phyloP scores from a whole-genome alignment of 2,113 vertebrate species.

The Dromas ardeola region DNA sequence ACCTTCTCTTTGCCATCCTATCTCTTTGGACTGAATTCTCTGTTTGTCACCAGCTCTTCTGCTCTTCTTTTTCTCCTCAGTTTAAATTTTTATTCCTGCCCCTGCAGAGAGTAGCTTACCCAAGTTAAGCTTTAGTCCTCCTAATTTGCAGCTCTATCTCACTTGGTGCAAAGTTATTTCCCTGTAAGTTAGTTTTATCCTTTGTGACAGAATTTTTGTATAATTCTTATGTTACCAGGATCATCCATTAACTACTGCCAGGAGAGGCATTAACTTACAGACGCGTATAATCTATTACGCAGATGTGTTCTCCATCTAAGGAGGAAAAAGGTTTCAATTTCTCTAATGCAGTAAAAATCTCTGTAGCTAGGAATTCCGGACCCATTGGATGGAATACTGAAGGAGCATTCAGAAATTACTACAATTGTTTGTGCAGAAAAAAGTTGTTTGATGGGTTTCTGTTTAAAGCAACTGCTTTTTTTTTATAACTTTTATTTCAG shows the following conservation, averaged over 20 bases:
- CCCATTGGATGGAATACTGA: neutral
- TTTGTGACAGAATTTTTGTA: neutral
- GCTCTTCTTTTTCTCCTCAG: neutral
- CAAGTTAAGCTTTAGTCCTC: neutral
- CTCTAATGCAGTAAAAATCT: neutral
- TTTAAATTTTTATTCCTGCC: neutral
- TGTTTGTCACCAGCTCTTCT: constrained; percentile 1
- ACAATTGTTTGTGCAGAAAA: neutral
- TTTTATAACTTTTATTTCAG: neutral
- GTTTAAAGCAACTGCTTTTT: neutral
- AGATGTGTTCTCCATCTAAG: neutral
- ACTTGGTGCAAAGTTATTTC: neutral
- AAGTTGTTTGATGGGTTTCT: neutral
- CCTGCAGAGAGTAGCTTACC: neutral
- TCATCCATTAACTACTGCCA: neutral
- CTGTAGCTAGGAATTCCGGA: neutral
- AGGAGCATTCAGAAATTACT: neutral
- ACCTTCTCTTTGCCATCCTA: neutral
- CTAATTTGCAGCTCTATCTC: neutral
- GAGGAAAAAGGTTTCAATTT: neutral
- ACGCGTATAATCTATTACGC: neutral
- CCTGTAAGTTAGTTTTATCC: neutral
- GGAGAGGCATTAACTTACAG: neutral
- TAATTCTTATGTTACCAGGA: neutral
- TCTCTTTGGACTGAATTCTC: neutral